Evolutionary conservation across 2,888 invertebrate genomes (phyloP).

Genomic region (Cremastobaeus sp.): DNA sequence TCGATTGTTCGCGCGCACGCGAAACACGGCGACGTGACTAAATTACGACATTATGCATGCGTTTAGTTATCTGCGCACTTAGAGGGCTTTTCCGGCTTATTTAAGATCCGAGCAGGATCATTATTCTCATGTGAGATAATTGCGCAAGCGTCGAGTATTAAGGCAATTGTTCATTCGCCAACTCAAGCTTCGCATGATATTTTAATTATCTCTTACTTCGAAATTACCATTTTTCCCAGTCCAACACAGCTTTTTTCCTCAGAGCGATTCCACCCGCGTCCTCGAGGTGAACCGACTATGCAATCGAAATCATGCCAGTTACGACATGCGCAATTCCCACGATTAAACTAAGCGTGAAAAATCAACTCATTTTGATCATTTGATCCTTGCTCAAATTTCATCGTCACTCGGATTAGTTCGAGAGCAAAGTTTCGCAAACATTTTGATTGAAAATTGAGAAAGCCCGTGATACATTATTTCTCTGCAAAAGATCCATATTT

Average conservation of each 20-base stretch:
- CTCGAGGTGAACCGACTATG: no score
- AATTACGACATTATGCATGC: slow-evolving; percentile 45
- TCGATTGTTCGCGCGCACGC: slow-evolving; percentile 39
- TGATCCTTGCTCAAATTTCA: no score
- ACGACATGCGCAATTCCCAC: no score
- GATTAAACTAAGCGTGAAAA: no score
- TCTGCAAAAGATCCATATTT: no score
- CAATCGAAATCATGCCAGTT: no score
- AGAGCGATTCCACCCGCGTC: background rate
- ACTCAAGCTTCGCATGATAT: slow-evolving; percentile 23
- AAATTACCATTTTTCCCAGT: no score
- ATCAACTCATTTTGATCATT: no score
- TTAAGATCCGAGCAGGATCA: slow-evolving; percentile 41
- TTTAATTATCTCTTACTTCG: slow-evolving; percentile 42
- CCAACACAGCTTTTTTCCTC: background rate
- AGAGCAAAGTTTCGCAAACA: no score
- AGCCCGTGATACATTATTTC: no score
- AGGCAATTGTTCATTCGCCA: slow-evolving; percentile 39
- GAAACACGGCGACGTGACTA: slow-evolving; percentile 29
- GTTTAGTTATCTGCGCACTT: slow-evolving; percentile 34
- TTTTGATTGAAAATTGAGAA: no score
- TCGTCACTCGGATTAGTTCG: no score
- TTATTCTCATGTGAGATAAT: slow-evolving; percentile 46
- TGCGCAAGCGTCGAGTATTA: slow-evolving; percentile 37
- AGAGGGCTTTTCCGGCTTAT: slow-evolving; percentile 48